Evolutionary conservation across 2,888 invertebrate genomes (phyloP).

Genomic region (Caenorhabditis sp.): DNA sequence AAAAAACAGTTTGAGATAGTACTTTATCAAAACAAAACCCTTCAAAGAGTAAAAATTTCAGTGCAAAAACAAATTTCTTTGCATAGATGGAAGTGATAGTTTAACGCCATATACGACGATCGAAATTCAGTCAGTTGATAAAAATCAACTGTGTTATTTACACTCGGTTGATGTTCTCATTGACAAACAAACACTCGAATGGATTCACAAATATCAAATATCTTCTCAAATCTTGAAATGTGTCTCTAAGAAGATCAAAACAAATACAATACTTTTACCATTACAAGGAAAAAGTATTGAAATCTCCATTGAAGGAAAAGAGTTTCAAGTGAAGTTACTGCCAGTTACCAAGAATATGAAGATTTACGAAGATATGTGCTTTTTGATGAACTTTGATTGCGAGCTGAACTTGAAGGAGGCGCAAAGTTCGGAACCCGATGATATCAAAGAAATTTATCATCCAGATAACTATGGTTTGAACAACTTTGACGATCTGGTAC

Average conservation of each 20-base stretch:
- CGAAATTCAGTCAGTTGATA: constrained; percentile 18
- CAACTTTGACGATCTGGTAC: constrained; percentile 21
- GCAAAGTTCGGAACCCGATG: constrained; percentile 10
- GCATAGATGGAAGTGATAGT: constrained; percentile 27
- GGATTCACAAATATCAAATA: constrained; percentile 27
- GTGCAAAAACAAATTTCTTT: constrained; percentile 12
- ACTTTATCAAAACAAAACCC: too few relatives aligned
- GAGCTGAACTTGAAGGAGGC: constrained; percentile 15
- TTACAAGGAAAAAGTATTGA: constrained; percentile 24
- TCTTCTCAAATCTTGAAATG: constrained; percentile 16
- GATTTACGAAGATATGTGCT: constrained; percentile 22
- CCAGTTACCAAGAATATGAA: constrained; percentile 22
- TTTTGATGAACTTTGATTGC: constrained; percentile 20
- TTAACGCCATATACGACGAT: constrained; percentile 29
- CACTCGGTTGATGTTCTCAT: constrained; percentile 23
- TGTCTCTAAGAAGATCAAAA: constrained; percentile 10
- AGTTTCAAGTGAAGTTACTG: constrained; percentile 22
- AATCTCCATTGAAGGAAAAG: constrained; percentile 24
- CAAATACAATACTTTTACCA: constrained; percentile 28
- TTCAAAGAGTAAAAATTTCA: neutral
- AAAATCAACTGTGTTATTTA: constrained; percentile 18
- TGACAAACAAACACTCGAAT: constrained; percentile 23
- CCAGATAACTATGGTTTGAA: constrained; percentile 1
- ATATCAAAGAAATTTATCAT: constrained; percentile 3
- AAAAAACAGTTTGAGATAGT: too few relatives aligned